A percentile compares a stretch with the other conserved stretches of the same genome.
These are phyloP conservation scores for Nemurella pictetii DNA, from an alignment of 2,888 invertebrate genomes.

Conservation along the genomic window DNA sequence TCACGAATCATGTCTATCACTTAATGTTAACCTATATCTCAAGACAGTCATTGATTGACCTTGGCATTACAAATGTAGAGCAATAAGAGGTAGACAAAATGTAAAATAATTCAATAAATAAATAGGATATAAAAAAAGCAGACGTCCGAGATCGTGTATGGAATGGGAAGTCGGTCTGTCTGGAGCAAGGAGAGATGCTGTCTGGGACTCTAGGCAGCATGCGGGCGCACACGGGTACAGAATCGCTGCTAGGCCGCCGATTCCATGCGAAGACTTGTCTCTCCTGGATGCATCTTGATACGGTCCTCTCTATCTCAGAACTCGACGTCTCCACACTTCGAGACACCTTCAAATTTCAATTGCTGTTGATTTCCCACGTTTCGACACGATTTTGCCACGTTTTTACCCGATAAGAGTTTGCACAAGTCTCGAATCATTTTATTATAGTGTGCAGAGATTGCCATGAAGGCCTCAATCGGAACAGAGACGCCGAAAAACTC, in stretches of 20 bases:
- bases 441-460: too few species aligned
- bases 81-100: conserved; percentile 17
- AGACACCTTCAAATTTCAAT: too few species aligned
- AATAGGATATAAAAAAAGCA: background rate
- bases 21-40: conserved; percentile 1
- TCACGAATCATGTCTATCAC: background rate
- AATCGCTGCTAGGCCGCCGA: background rate
- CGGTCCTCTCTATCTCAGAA: too few species aligned
- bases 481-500: too few species aligned
- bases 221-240: background rate
- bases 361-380: too few species aligned
- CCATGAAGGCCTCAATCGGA: too few species aligned
- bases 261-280: background rate
- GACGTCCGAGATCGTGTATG: background rate
- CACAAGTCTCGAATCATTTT: too few species aligned
- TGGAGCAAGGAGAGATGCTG: background rate
- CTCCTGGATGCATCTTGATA: background rate
- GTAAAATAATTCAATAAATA: conserved; percentile 13
- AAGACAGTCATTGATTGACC: conserved; percentile 6
- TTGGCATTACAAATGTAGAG: conserved; percentile 6
- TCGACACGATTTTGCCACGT: too few species aligned
- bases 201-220: background rate
- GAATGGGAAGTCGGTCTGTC: conserved; percentile 1
- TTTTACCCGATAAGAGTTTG: too few species aligned
- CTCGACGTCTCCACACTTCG: too few species aligned